Base-by-base conservation (phyloP, 2,888 invertebrate species). In the Cacoxenus indagator region DNA sequence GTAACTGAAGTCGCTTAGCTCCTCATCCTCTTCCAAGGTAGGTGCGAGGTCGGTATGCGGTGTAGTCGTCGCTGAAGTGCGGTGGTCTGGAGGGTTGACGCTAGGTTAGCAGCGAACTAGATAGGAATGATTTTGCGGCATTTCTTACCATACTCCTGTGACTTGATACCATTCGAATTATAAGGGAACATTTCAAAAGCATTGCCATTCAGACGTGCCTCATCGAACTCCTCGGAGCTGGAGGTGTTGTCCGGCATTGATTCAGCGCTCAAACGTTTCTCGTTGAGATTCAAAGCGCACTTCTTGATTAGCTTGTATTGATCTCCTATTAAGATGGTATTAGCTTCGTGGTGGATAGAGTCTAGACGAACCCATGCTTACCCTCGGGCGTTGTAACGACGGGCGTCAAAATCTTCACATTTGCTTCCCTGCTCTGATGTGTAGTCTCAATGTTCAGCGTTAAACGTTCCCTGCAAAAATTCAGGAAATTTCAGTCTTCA, bases 11-110 rank as follows among this genome's bases (percentile, higher is more conserved):
- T 91, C 92, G 70, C 91, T 91, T 46, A 86, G 83, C 76, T 93
- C 93, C 78, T 92, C 92, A 81, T 93, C 93, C 75, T 88, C 88
- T 84, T 93, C 92, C 5, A 93, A 91, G 1, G 93, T 93, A 69
- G 93, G 92, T 72, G 92, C 92, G 70, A 93, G 89, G 76, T 92
- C 92, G 72, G 91, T 89, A 57, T 92, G 91, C 46, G 91, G 91
- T 11, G 91, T 90, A 62, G 88, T 87, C 19, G 86, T 80, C 59
- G 76, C 85, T 0, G 87, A 86, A 37, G 84, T 75, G 29, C 85
- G 86, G 74, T 75, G 70, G 54, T 87, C 86, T 82, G 46, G 0
- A 14, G 37, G 17, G 9, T 1, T 14, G 4, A 5, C 26, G 0
- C 19, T 46, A 4, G 14, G n/a, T n/a, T 55, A 55, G 22, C 9